Conservation (phyloP, 2,888 invertebrate species). For the Celastrina argiolus region DNA sequence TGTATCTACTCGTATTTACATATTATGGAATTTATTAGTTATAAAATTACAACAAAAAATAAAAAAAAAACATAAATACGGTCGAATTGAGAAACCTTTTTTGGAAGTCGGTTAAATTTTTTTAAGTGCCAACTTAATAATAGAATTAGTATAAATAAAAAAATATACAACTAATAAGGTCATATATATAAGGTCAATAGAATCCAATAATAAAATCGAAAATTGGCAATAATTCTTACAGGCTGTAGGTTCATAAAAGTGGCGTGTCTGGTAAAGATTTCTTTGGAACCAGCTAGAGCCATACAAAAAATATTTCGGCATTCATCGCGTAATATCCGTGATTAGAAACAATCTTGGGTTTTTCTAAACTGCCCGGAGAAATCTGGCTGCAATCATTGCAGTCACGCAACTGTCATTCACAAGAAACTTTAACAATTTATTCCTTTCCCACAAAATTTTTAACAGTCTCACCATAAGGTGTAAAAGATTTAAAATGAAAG, state of each 20-base stretch:
- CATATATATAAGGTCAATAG: too few species aligned
- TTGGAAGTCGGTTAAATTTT: too few species aligned
- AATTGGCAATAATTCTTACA: too few species aligned
- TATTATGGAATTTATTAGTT: too few species aligned
- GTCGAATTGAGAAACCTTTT: too few species aligned
- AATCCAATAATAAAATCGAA: too few species aligned
- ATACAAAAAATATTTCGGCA: constrained; percentile 52
- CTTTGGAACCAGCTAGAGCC: constrained; percentile 44
- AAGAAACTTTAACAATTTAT: constrained; percentile 26
- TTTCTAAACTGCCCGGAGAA: constrained; percentile 49
- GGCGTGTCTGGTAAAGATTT: constrained; percentile 54
- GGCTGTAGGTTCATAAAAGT: constrained; percentile 32
- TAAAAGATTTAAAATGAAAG: background rate
- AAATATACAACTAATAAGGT: too few species aligned
- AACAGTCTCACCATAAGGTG: background rate
- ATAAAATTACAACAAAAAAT: too few species aligned
- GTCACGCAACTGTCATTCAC: constrained; percentile 51
- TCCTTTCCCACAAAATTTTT: constrained; percentile 21
- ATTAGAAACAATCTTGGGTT: constrained; percentile 64
- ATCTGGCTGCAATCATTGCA: constrained; percentile 54
- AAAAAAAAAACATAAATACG: too few species aligned
- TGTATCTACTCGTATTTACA: too few species aligned
- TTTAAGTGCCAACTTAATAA: too few species aligned
- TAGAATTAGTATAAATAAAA: too few species aligned
- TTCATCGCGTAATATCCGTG: constrained; percentile 55